Base-by-base conservation (phyloP, 2,888 invertebrate genomes). In the Ectemnius cavifrons region DNA sequence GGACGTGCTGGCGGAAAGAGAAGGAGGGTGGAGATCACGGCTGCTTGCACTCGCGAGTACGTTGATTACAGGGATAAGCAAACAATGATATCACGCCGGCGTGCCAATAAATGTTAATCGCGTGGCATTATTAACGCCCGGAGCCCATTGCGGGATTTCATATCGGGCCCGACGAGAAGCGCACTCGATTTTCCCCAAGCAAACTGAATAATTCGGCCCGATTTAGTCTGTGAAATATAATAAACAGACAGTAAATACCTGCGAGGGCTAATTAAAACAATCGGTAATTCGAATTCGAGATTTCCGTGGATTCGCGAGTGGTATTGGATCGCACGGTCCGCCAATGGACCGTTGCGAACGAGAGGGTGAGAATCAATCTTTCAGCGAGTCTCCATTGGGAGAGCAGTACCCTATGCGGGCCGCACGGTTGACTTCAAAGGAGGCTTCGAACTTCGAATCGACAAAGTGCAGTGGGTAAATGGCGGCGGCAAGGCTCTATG, bases 391-490 rank as follows among this genome's bases (percentile, higher is more conserved):
- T 70, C 46, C 56, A 64, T 65, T 18, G 46, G 52, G 6, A 6
- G 28, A 28, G 49, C 37, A 37, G 8, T 37, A 8, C 8, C 37
- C 37, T 37, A 37, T 37, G 8, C 8, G n/a, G 45, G 4, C 14
- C 23, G 59, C 47, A 14, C 47, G 49, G 63, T 18, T 46, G 49
- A 77, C 69, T 67, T 78, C 77, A 78, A 77, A 73, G 77, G 65
- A 70, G 70, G 37, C 37, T 37, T 37, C 37, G 37, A 37, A 37
- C 37, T 14, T 45, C 61, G 71, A 52, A 64, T 65, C 64, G 68
- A 63, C 60, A 49, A 57, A 63, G 65, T n/a, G 66, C 2, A 56
- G 64, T 46, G 70, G 45, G 67, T 59, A 67, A 73, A 72, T 72
- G 70, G 59, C 61, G 37, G 37, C 37, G 37, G 37, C 37, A 11